Evolutionary conservation across 1,140 invertebrate genomes (phyloP), one percentile per base, ranked within the genome.

Genomic region (Oryctes rhinoceros): DNA sequence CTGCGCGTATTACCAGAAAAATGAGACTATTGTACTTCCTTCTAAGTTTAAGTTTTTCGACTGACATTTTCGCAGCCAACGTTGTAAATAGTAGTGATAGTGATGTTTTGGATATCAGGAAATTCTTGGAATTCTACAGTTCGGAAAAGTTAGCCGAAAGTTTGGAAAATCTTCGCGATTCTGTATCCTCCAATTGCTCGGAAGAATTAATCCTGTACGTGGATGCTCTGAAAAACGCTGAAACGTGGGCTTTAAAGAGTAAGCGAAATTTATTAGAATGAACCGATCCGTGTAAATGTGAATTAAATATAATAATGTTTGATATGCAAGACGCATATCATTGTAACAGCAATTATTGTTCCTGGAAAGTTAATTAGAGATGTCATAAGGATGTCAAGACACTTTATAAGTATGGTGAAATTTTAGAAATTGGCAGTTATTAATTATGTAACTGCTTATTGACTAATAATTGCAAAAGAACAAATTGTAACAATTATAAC

Each of bases 201-300:
- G 89, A 90, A 67, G 91, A 94, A 77, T 87, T 94, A 85, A 89
- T 90, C 67, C 86, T 89, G 30, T 94, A 93, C 85, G 87, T 94
- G 39, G 86, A 90, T 6, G 94, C 91, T 18, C 86, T 94, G 11
- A 87, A 86, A 30, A 89, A 89, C n/a, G 89, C 90, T 62, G 89
- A 91, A 78, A 87, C 91, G 53, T 95, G 94, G 94, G 93, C 94
- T 1, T 86, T 94, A 4, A 94, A 94, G 89, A 93, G 94, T 94
- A 88, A 91, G 91, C 35, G 81, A 39, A 20, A 62, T 78, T 82
- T 80, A 53, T 2, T 44, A 65, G 48, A 76, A 74, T 79, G 49
- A 65, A 67, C 13, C 30, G 18, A n/a, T n/a, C 18, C 13, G 53
- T n/a, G 15, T 59, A 44, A 44, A 13, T 53, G 7, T 3, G 47